A percentile compares a stretch with the other conserved stretches of the same genome.
These are phyloP conservation scores for Muscidifurax raptorellus DNA, from an alignment of 1,140 invertebrate genomes.

Conservation along the genomic window DNA sequence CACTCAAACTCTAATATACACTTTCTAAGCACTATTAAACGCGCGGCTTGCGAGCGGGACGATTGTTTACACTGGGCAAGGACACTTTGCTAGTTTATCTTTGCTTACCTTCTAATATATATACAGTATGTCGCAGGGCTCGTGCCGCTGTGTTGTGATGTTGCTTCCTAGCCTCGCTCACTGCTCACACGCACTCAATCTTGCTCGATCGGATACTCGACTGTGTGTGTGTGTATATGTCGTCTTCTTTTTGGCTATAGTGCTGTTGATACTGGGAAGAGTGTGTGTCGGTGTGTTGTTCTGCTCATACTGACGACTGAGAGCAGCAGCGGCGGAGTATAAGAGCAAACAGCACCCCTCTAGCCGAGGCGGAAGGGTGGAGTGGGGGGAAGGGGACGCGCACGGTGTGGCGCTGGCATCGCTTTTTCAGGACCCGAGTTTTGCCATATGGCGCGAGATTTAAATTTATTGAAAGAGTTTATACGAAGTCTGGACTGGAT, in stretches of 20 bases:
- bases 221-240: neutral
- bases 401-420: no score
- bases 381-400: no score
- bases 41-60: neutral
- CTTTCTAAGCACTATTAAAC: neutral
- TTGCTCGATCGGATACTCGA: neutral
- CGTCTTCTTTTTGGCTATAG: neutral
- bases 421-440: no score
- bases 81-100: conserved; percentile 40
- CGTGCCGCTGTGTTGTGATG: neutral
- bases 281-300: neutral
- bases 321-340: neutral
- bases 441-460: no score
- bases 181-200: neutral
- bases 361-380: no score
- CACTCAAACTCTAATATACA: neutral
- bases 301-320: neutral
- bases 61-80: conserved; percentile 47
- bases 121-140: neutral
- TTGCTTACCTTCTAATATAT: conserved; percentile 28
- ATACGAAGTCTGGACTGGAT: no score
- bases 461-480: no score
- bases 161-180: neutral
- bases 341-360: neutral
- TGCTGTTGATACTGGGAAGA: neutral